phyloP scores from a whole-genome alignment of 2,888 invertebrate genomes.

The Drosophila kanekoi region DNA sequence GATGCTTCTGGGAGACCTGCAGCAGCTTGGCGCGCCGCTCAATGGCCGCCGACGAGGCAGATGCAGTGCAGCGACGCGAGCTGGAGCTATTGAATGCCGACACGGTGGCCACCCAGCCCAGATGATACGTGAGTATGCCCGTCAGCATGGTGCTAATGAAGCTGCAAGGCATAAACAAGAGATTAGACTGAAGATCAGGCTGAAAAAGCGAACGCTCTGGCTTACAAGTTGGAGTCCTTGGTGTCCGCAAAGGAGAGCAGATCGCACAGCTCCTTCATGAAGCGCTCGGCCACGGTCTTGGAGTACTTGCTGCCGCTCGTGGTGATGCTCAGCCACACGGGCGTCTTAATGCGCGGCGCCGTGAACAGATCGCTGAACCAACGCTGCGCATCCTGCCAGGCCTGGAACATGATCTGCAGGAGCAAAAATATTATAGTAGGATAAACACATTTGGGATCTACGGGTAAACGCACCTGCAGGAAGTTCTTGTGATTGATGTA shows the following conservation, averaged over 20 bases:
- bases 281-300: constrained; percentile 85
- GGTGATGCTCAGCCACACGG: constrained; percentile 89
- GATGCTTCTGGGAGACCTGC: constrained; percentile 88
- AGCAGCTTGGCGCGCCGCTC: constrained; percentile 86
- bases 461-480: constrained; percentile 85
- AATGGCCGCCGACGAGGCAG: constrained; percentile 73
- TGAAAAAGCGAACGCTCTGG: background rate
- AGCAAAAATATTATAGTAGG: background rate
- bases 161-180: constrained; percentile 86
- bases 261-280: constrained; percentile 88
- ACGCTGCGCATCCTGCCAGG: constrained; percentile 84
- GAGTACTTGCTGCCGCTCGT: constrained; percentile 83
- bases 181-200: constrained; percentile 7
- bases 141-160: constrained; percentile 96
- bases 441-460: constrained; percentile 76
- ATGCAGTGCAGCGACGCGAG: constrained; percentile 61
- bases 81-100: constrained; percentile 82
- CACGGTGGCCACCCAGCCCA: constrained; percentile 96
- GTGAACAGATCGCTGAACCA: constrained; percentile 89
- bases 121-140: constrained; percentile 94
- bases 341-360: constrained; percentile 88
- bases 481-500: constrained; percentile 86
- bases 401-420: constrained; percentile 86
- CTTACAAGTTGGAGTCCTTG: constrained; percentile 96
- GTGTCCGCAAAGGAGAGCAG: constrained; percentile 91